Percentiles rank a stretch among this genome's conserved stretches.
These are phyloP conservation scores for Limnephilus auricula DNA, from an alignment of 2,888 invertebrate genomes.

Conservation along the genomic window DNA sequence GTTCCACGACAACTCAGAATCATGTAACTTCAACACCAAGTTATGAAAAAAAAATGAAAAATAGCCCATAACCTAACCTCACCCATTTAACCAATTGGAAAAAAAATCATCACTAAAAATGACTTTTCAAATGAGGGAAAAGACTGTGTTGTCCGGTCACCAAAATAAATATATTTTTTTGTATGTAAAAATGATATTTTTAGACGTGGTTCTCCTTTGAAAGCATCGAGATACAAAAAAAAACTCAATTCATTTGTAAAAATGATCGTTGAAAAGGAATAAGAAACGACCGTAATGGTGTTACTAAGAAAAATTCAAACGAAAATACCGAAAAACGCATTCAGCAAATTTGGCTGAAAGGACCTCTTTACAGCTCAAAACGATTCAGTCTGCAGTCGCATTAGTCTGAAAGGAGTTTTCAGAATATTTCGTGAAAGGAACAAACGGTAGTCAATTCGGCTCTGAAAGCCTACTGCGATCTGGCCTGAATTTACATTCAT, in stretches of 20 bases:
- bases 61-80: too few relatives aligned
- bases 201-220: too few relatives aligned
- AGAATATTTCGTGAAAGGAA: conserved; percentile 31
- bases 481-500: conserved; percentile 34
- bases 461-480: conserved; percentile 29
- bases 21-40: too few relatives aligned
- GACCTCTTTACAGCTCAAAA: not conserved
- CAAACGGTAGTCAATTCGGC: conserved; percentile 30
- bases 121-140: too few relatives aligned
- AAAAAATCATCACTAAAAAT: too few relatives aligned
- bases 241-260: not conserved
- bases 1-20: too few relatives aligned
- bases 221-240: too few relatives aligned
- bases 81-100: too few relatives aligned
- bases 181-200: too few relatives aligned
- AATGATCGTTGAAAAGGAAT: not conserved
- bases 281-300: not conserved
- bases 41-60: too few relatives aligned
- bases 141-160: too few relatives aligned
- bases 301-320: not conserved
- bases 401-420: conserved; percentile 13
- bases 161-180: too few relatives aligned
- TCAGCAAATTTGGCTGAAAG: not conserved
- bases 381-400: not conserved
- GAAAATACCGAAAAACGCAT: not conserved